Conservation (phyloP, 2,113 vertebrate species). For the Ammospiza nelsoni region DNA sequence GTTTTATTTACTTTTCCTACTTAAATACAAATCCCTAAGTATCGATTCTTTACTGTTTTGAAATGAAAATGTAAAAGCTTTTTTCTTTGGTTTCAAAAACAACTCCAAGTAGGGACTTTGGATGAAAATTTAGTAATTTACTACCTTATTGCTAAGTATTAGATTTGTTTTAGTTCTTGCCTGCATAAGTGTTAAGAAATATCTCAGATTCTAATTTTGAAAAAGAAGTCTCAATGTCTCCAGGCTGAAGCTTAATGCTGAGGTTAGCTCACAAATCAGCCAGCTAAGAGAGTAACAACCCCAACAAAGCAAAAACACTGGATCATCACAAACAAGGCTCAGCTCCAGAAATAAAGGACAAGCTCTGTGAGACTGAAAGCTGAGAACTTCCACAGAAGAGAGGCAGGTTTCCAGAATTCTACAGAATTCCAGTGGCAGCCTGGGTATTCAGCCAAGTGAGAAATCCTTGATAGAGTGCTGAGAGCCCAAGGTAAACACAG, state of each 20-base stretch:
- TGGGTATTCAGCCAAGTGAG: not conserved
- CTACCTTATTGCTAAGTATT: not conserved
- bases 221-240: not conserved
- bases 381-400: not conserved
- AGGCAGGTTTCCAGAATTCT: not conserved
- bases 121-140: not conserved
- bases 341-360: not conserved
- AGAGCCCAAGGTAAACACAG: not conserved
- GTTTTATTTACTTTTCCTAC: not conserved
- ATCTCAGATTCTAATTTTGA: not conserved
- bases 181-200: not conserved
- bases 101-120: not conserved
- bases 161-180: not conserved
- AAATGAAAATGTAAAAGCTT: not conserved
- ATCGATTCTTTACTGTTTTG: not conserved
- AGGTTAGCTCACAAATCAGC: not conserved
- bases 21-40: not conserved
- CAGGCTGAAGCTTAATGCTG: not conserved
- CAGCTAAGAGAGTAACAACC: not conserved
- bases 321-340: not conserved
- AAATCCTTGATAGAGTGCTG: not conserved
- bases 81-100: not conserved
- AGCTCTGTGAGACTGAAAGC: not conserved
- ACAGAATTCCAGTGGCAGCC: not conserved
- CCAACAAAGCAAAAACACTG: not conserved